Evolutionary conservation across 2,888 invertebrate species (phyloP).

Genomic region (Metopia argyrocephala): DNA sequence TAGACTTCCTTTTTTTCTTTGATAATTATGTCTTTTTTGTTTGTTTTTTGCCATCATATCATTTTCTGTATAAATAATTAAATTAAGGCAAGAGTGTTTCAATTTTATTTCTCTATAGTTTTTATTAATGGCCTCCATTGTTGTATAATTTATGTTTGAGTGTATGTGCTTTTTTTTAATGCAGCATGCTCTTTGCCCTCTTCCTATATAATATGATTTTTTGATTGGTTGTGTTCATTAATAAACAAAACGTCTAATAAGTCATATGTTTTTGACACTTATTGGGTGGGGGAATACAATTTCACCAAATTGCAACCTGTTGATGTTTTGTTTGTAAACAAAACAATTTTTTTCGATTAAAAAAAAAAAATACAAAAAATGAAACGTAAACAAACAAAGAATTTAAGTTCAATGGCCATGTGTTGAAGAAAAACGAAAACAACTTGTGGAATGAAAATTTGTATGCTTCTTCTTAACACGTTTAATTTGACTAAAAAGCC

Average conservation of each 20-base stretch:
- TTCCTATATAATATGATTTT: not conserved
- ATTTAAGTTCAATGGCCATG: slow-evolving; percentile 42
- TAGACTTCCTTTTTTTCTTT: not conserved
- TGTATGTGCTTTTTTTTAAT: not conserved
- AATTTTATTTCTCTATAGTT: slow-evolving; percentile 3
- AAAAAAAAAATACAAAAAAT: not conserved
- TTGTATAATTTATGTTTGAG: slow-evolving; percentile 14
- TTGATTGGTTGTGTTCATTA: slow-evolving; percentile 52
- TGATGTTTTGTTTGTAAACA: slow-evolving; percentile 55
- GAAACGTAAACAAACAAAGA: slow-evolving; percentile 42
- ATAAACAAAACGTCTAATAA: slow-evolving; percentile 53
- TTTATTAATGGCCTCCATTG: not conserved
- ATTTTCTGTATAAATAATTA: not conserved
- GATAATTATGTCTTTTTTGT: not conserved
- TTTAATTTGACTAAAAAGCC: slow-evolving; percentile 39
- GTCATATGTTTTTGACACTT: slow-evolving; percentile 40
- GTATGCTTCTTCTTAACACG: not conserved
- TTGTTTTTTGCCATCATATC: not conserved
- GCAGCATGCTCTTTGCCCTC: not conserved
- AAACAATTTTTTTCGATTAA: slow-evolving; percentile 6
- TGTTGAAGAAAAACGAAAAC: slow-evolving; percentile 7
- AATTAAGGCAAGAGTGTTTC: slow-evolving; percentile 13
- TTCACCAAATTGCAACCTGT: slow-evolving; percentile 37
- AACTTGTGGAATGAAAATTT: slow-evolving; percentile 33
- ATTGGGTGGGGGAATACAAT: slow-evolving; percentile 10